Conservation (phyloP, 2,888 invertebrate species). For the Lasius fuliginosus region DNA sequence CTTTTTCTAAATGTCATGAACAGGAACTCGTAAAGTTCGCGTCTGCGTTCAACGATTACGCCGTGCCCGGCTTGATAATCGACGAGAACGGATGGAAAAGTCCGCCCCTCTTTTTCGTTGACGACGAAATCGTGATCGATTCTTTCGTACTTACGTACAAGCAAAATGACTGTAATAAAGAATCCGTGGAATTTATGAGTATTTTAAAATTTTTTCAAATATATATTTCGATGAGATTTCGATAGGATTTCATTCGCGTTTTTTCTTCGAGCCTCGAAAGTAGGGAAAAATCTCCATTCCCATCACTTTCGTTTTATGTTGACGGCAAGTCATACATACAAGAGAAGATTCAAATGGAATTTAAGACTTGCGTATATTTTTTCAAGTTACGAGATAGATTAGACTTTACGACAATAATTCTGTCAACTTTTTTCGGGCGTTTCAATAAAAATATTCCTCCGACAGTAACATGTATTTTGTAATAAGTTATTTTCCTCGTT, state of each 20-base stretch:
- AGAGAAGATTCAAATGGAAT: not conserved
- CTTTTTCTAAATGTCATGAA: slow-evolving; percentile 23
- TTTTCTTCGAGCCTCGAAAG: not conserved
- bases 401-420: slow-evolving; percentile 11
- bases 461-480: not conserved
- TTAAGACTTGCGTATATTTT: slow-evolving; percentile 27
- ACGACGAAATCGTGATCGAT: slow-evolving; percentile 23
- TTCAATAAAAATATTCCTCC: slow-evolving; percentile 34
- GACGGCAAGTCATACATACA: slow-evolving; percentile 4
- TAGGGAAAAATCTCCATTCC: not conserved
- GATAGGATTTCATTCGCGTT: not conserved
- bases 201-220: slow-evolving; percentile 17
- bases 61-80: slow-evolving; percentile 16
- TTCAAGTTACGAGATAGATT: not conserved
- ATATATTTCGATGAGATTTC: not conserved
- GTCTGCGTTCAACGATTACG: slow-evolving; percentile 9
- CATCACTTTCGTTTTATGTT: slow-evolving; percentile 8
- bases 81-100: not conserved
- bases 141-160: not conserved
- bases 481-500: not conserved
- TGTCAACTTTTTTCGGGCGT: not conserved
- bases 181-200: not conserved
- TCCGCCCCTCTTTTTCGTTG: not conserved
- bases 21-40: not conserved
- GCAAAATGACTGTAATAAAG: not conserved